Percentiles rank a stretch among this genome's conserved stretches.
phyloP scores from a whole-genome alignment of 53 echinoderm and acorn worm species.

The Echinometra lucunter region DNA sequence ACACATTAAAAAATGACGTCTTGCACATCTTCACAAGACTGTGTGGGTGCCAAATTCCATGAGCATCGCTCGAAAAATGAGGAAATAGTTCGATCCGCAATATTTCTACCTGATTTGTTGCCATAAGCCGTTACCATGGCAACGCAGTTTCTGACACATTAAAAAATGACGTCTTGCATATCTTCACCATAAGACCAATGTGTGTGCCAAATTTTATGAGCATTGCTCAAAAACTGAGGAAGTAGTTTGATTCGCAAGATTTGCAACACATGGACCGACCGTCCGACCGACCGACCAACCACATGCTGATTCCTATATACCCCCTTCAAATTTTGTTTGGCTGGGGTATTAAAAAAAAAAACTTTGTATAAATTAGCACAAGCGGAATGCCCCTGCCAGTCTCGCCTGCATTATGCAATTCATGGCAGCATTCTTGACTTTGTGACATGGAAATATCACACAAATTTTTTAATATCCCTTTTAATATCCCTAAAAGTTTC shows the following conservation, averaged over 20 bases:
- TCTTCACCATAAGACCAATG: not conserved
- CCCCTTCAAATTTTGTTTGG: conserved; percentile 9
- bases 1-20: not conserved
- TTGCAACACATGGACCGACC: not conserved
- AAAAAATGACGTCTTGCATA: too few relatives aligned
- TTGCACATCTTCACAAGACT: not conserved
- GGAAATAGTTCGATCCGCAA: not conserved
- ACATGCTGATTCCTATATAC: not conserved
- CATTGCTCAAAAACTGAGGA: conserved; percentile 11
- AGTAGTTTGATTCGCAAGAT: not conserved
- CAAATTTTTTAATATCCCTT: too few relatives aligned
- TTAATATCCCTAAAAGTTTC: too few relatives aligned
- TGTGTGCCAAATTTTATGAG: conserved; percentile 22
- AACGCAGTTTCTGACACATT: too few relatives aligned
- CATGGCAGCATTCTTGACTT: too few relatives aligned
- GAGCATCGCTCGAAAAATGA: too few relatives aligned
- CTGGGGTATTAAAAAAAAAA: conserved; percentile 19
- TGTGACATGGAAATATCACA: too few relatives aligned
- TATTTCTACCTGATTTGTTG: too few relatives aligned
- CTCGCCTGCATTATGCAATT: too few relatives aligned
- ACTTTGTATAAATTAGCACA: not conserved
- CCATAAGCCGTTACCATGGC: too few relatives aligned
- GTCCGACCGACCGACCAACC: not conserved
- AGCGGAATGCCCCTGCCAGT: too few relatives aligned
- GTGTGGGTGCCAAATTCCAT: too few relatives aligned